Evolutionary conservation across 1,140 invertebrate genomes (phyloP).

Genomic region (Apis cerana): DNA sequence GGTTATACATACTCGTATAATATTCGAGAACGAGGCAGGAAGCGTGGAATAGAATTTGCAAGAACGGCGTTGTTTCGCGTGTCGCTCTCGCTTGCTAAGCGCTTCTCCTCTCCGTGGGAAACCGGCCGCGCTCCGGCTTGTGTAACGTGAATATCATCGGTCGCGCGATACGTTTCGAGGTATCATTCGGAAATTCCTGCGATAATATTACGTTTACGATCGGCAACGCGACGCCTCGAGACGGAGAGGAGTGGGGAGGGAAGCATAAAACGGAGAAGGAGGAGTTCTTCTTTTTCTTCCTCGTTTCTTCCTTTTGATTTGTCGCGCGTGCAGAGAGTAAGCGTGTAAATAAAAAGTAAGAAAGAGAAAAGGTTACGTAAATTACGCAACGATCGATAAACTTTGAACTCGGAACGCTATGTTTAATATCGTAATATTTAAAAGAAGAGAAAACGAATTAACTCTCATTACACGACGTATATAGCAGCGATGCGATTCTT

Average conservation of each 20-base stretch:
- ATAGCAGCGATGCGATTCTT: too few species aligned
- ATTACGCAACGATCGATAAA: too few species aligned
- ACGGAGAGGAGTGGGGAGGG: neutral
- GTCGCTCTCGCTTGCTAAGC: constrained; percentile 52
- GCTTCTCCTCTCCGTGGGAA: constrained; percentile 48
- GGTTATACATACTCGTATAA: neutral
- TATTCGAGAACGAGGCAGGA: constrained; percentile 21
- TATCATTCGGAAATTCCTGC: constrained; percentile 27
- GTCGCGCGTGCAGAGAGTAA: too few species aligned
- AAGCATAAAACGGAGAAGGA: neutral
- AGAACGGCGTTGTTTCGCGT: constrained; percentile 37
- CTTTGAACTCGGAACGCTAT: too few species aligned
- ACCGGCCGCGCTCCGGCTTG: constrained; percentile 38
- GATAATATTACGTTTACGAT: constrained; percentile 9
- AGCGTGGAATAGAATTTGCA: constrained; percentile 36
- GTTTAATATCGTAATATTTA: too few species aligned
- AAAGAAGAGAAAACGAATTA: too few species aligned
- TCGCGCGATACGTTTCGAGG: constrained; percentile 8
- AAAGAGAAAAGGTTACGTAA: too few species aligned
- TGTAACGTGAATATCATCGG: constrained; percentile 49
- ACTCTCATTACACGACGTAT: too few species aligned
- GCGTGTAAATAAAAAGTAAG: too few species aligned
- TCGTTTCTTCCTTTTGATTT: too few species aligned
- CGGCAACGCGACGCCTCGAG: neutral
- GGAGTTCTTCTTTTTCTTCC: too few species aligned